Evolutionary conservation across 2,113 vertebrate species (phyloP).

Genomic region (Zapus hudsonius): DNA sequence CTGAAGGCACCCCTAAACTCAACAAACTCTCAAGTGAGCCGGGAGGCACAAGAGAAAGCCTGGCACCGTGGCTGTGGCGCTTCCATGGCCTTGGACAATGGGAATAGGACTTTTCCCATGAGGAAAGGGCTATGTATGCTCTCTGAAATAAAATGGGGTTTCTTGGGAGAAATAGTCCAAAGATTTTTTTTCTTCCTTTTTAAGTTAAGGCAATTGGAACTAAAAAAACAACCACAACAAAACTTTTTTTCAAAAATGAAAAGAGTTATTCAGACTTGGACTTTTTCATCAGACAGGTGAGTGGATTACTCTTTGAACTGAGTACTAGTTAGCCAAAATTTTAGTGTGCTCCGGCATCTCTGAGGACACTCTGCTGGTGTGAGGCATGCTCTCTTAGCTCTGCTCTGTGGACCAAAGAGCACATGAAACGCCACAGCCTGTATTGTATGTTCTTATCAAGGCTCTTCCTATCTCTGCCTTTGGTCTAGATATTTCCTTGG

Average conservation of each 20-base stretch:
- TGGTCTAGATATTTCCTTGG: background rate
- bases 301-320: background rate
- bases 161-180: background rate
- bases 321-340: background rate
- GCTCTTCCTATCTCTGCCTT: background rate
- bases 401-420: background rate
- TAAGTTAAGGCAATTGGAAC: too few species aligned
- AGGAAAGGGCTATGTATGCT: background rate
- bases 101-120: too few species aligned
- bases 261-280: background rate
- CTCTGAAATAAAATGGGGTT: background rate
- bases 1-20: background rate
- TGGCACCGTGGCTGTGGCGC: too few species aligned
- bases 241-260: background rate
- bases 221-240: too few species aligned
- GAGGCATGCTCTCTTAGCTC: background rate
- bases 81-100: background rate
- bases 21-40: too few species aligned
- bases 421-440: background rate
- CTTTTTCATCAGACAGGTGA: background rate
- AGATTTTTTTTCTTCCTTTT: too few species aligned
- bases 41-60: too few species aligned
- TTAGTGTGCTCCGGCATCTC: background rate
- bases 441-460: background rate
- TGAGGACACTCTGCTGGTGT: background rate